phyloP scores from a whole-genome alignment of 2,888 invertebrate species.

The Apamea anceps region DNA sequence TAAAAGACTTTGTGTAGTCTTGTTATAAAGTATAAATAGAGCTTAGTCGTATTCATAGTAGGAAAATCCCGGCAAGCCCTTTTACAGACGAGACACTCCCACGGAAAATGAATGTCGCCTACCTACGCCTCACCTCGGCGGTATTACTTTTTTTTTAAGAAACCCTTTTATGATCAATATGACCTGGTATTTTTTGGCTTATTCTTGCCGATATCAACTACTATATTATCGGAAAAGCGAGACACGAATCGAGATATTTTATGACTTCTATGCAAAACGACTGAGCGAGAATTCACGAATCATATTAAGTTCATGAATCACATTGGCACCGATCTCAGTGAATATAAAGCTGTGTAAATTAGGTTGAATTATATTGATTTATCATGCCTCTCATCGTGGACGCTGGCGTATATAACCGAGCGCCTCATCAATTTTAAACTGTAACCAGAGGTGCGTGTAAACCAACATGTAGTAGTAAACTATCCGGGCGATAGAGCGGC shows the following conservation, averaged over 20 bases:
- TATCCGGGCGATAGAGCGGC: slow-evolving; percentile 31
- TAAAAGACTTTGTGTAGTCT: slow-evolving; percentile 68
- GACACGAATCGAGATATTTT: slow-evolving; percentile 46
- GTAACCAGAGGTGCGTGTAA: slow-evolving; percentile 34
- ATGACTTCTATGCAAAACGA: slow-evolving; percentile 52
- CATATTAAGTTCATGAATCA: slow-evolving; percentile 29
- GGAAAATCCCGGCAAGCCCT: slow-evolving; percentile 69
- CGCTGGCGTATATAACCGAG: slow-evolving; percentile 17
- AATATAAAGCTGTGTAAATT: slow-evolving; percentile 3
- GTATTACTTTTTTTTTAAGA: slow-evolving; percentile 62
- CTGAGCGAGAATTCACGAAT: slow-evolving; percentile 25
- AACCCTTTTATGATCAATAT: slow-evolving; percentile 50
- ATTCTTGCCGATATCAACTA: slow-evolving; percentile 46
- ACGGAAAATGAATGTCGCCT: slow-evolving; percentile 69
- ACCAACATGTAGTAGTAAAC: slow-evolving; percentile 33
- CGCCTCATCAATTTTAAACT: slow-evolving; percentile 53
- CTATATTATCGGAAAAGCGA: slow-evolving; percentile 39
- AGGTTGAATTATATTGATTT: slow-evolving; percentile 28
- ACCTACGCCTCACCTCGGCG: slow-evolving; percentile 59
- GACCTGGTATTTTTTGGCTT: slow-evolving; percentile 34
- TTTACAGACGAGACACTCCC: slow-evolving; percentile 65
- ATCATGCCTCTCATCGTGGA: slow-evolving; percentile 12
- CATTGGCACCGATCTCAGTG: slow-evolving; percentile 10
- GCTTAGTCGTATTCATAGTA: slow-evolving; percentile 67
- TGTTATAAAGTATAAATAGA: slow-evolving; percentile 72